These are phyloP conservation scores for Formicarius rufipectus DNA, from an alignment of 2,113 vertebrate genomes.

Conservation along the genomic window DNA sequence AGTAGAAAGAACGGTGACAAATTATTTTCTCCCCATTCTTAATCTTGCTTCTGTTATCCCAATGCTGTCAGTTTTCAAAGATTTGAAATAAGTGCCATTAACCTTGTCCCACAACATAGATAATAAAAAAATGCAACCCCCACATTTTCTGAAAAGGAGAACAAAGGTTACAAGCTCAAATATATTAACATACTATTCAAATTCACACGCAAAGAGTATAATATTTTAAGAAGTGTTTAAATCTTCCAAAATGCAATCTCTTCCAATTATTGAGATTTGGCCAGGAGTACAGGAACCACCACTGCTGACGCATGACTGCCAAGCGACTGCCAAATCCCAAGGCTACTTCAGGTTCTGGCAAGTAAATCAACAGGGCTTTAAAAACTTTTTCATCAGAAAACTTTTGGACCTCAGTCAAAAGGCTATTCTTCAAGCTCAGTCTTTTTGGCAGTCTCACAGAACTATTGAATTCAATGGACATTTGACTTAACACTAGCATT, in stretches of 20 bases:
- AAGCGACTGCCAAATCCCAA: constrained; percentile 2
- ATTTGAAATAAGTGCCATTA: not conserved
- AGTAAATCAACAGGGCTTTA: constrained; percentile 8
- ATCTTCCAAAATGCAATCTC: not conserved
- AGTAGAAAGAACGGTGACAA: not conserved
- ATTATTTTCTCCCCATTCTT: not conserved
- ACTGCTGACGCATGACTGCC: not conserved
- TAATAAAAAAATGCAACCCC: no score
- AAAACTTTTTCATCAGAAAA: constrained; percentile 6
- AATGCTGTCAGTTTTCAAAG: not conserved
- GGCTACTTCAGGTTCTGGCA: constrained; percentile 37
- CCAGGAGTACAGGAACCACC: not conserved
- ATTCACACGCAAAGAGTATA: not conserved
- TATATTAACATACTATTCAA: not conserved
- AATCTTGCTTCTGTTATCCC: not conserved
- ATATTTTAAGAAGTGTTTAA: not conserved
- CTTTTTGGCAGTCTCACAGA: not conserved
- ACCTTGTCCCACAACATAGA: not conserved
- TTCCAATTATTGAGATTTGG: not conserved
- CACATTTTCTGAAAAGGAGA: not conserved
- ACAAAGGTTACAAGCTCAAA: not conserved
- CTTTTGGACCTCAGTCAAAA: not conserved
- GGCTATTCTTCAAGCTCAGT: not conserved
- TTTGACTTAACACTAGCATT: not conserved
- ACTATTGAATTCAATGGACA: not conserved